Evolutionary conservation across 2,797 vertebrate genomes (phyloP), one percentile per base, ranked within the genome.

Genomic region (Hydrolagus colliei): DNA sequence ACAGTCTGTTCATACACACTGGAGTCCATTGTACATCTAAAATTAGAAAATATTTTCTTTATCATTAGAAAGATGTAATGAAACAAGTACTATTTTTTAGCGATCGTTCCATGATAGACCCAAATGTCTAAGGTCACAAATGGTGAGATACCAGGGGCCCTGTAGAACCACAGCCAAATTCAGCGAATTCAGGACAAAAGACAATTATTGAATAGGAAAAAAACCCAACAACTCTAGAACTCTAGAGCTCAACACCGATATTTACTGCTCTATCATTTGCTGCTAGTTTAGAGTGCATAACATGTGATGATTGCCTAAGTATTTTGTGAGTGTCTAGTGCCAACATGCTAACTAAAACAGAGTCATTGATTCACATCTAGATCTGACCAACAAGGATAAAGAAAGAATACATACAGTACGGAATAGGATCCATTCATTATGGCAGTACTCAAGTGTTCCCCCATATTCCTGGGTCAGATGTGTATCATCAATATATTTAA

Each of bases 401-500:
- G 65, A 35, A 18, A n/a, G 22, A 16, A 59, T 5, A 14, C 92
- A 32, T 95, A 99, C 97, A 87, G 97, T 98, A 92, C 97, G 95
- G 90, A 97, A 95, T 92, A 97, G 91, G 89, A 98, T 96, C 97
- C 98, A 99, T 94, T 98, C 96, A 85, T 96, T 96, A 87, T 99
- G 97, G 90, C 96, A 96, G 89, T 98, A 99, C 88, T 98, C 96
- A 90, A 99, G 93, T 63, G 96, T 97, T 88, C 98, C 97, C 89
- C 98, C 98, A 22, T 98, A 98, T 92, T 99, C 98, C 0, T 96
- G 95, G 22, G 97, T 99, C 88, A 99, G 90, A 85, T 99, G 97
- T 89, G 96, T 97, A 89, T 97, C 97, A 79, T 97, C 95, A n/a
- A 99, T 97, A 92, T 99, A 99, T 0, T 89, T 93, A 91, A 98